A percentile compares a stretch with the other conserved stretches of the same genome.
phyloP scores from a whole-genome alignment of 2,113 vertebrate species.

The Mionectes macconnelli region DNA sequence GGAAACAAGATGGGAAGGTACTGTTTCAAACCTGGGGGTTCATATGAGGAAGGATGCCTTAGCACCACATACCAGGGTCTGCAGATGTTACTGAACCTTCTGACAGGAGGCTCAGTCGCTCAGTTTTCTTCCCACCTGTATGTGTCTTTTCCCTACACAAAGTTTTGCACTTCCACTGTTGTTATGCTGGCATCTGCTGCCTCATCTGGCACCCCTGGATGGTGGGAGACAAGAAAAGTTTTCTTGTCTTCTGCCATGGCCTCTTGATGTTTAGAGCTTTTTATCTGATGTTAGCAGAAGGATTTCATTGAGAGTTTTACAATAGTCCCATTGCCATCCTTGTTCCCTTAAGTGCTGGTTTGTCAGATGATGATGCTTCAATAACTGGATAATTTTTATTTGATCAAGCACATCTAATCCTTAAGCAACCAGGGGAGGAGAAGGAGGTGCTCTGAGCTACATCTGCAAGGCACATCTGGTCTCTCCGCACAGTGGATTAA shows the following conservation, averaged over 20 bases:
- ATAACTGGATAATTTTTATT: not conserved
- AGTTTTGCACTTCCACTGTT: not conserved
- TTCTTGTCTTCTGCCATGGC: not conserved
- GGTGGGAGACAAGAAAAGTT: not conserved
- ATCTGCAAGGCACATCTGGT: not conserved
- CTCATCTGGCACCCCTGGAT: not conserved
- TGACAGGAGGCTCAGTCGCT: accelerated
- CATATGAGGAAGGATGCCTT: not conserved
- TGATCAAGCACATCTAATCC: not conserved
- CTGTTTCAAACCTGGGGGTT: not conserved
- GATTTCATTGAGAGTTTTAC: not conserved
- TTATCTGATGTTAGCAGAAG: not conserved
- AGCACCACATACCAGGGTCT: not conserved
- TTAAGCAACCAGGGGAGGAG: not conserved
- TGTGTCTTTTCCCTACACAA: not conserved
- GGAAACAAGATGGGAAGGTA: not conserved
- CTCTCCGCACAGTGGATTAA: not conserved
- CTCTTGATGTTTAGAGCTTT: not conserved
- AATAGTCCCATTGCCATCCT: not conserved
- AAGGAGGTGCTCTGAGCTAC: not conserved
- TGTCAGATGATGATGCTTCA: not conserved
- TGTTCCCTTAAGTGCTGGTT: not conserved
- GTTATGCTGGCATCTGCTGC: not conserved
- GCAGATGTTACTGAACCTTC: not conserved
- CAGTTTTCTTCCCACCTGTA: not conserved